A percentile compares a stretch with the other conserved stretches of the same genome.
These are phyloP conservation scores for Phenganax subtilis DNA, from an alignment of 92 coral and sea anemone species.

Conservation along the genomic window DNA sequence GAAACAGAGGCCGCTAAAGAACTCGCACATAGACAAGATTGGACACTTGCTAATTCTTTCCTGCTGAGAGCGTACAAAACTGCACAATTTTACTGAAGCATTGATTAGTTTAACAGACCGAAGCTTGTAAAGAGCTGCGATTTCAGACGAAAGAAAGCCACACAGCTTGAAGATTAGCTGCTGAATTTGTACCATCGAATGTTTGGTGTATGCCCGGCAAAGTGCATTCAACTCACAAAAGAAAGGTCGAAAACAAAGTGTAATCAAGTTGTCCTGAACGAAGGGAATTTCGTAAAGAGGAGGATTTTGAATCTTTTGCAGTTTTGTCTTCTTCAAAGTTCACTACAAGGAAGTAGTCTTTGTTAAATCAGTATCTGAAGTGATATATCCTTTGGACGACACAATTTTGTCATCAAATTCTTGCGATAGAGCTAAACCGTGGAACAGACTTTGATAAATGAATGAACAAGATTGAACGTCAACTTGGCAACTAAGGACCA, in stretches of 20 bases:
- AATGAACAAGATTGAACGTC: neutral
- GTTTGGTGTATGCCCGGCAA: neutral
- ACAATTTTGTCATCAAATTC: neutral
- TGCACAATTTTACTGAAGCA: neutral
- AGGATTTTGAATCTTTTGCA: too few relatives aligned
- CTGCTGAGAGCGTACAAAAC: conserved; percentile 24
- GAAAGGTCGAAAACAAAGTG: too few relatives aligned
- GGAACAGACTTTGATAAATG: neutral
- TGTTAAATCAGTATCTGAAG: neutral
- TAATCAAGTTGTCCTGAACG: too few relatives aligned
- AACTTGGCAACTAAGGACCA: neutral
- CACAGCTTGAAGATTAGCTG: neutral
- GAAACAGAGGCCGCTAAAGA: neutral
- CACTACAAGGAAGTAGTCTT: neutral
- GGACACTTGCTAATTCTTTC: neutral
- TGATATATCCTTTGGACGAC: neutral
- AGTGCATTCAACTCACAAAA: too few relatives aligned
- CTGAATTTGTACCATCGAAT: neutral
- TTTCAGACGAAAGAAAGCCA: neutral
- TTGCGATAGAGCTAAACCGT: neutral
- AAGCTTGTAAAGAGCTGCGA: neutral
- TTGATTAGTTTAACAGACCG: neutral
- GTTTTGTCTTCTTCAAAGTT: too few relatives aligned
- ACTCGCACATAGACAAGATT: conserved; percentile 5
- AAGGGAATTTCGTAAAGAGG: too few relatives aligned